phyloP scores from a whole-genome alignment of 1,140 invertebrate genomes.

The Ptiloglossa arizonensis region DNA sequence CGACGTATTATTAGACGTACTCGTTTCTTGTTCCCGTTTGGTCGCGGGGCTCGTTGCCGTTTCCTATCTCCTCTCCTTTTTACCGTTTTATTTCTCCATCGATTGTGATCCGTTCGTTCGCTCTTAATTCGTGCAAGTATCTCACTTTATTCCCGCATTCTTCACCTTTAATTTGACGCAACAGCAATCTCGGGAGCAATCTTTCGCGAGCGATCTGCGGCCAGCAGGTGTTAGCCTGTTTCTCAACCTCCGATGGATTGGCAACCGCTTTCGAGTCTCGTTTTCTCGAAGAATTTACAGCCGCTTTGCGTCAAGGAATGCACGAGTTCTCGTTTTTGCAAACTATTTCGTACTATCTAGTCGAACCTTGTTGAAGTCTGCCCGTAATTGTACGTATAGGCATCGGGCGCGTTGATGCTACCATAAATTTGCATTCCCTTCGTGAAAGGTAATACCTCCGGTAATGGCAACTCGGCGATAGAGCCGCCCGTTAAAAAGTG shows the following conservation, averaged over 20 bases:
- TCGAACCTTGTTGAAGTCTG: constrained; percentile 14
- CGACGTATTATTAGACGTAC: too few species aligned
- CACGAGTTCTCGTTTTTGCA: constrained; percentile 30
- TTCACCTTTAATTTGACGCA: constrained; percentile 24
- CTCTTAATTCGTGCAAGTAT: background rate
- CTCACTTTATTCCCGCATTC: background rate
- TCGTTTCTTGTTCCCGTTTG: too few species aligned
- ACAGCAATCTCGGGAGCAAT: constrained; percentile 10
- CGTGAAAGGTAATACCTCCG: constrained; percentile 13
- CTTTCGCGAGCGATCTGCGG: constrained; percentile 16
- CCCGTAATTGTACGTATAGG: constrained; percentile 21
- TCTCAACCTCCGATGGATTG: constrained; percentile 34
- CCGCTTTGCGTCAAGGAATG: constrained; percentile 37
- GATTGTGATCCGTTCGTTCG: background rate
- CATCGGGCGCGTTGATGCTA: constrained; percentile 6
- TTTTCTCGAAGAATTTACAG: constrained; percentile 42
- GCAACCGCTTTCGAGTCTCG: constrained; percentile 34
- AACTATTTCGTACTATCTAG: constrained; percentile 31
- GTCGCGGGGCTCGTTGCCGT: too few species aligned
- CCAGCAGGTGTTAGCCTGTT: constrained; percentile 34
- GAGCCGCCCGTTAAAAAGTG: constrained; percentile 2
- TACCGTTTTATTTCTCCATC: background rate
- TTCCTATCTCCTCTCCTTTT: too few species aligned
- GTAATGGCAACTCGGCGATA: constrained; percentile 2
- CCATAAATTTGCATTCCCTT: constrained; percentile 39